Base-by-base conservation (phyloP, 1,140 invertebrate species). In the Ceratosolen solmsi region DNA sequence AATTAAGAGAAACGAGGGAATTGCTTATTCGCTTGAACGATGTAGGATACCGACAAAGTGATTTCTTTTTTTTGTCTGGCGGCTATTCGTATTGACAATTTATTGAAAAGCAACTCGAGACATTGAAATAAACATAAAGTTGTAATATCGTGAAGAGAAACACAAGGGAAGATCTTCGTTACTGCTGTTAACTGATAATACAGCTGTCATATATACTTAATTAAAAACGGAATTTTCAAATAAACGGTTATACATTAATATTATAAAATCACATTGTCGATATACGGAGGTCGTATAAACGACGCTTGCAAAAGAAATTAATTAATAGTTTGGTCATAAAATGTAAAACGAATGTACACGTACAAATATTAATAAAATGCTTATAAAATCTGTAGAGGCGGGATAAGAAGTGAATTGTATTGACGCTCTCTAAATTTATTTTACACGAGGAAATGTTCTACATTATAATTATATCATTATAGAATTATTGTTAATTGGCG, bases 291-390 rank as follows among this genome's bases (percentile, higher is more conserved):
- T 46, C 60, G 25, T 56, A 33, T 46, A 81, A 73, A 79, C 38
- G 41, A 51, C 70, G 27, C 56, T 80, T 54, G 46, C 36, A 74
- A 63, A 65, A 63, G 51, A 74, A 79, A 79, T 78, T 79, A 79
- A 82, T 84, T 27, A 70, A 79, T 82, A 84, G 70, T 77, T 74
- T 84, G 84, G 80, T 84, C 82, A 77, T 77, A 82, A 58, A 60
- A 58, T 68, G 36, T 87, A 86, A 86, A 86, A 87, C 84, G 68
- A 86, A 86, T 86, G 80, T 85, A 86, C 84, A 86, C 46, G 70
- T 84, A 65, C 51, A 80, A 80, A 79, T 83, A 81, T 80, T 79
- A 83, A 80, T 86, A 87, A 87, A 87, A 88, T 85, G 85, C 84
- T 82, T 86, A 85, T 87, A 85, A 87, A 84, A 81, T 84, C 74